Evolutionary conservation across 2,888 invertebrate genomes (phyloP).

Genomic region (Pachydiplax longipennis): DNA sequence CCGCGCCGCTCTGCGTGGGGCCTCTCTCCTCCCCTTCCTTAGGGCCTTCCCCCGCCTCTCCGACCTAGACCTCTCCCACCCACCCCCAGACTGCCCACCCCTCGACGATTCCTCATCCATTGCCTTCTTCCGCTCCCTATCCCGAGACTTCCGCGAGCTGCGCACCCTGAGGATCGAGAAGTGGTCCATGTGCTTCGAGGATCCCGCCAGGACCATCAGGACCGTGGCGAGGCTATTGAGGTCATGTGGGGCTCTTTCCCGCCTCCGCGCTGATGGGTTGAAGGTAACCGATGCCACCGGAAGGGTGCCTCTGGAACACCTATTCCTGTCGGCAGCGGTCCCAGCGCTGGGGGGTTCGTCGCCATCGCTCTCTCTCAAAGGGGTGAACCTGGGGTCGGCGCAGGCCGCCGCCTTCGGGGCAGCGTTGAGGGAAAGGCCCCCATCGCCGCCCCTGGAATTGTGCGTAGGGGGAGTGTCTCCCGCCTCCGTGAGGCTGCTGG

Average conservation of each 20-base stretch:
- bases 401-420: constrained; percentile 58
- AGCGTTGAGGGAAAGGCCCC: constrained; percentile 58
- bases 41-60: constrained; percentile 62
- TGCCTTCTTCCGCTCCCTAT: constrained; percentile 61
- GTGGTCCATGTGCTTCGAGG: constrained; percentile 55
- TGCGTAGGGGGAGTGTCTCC: constrained; percentile 59
- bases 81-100: constrained; percentile 57
- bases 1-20: constrained; percentile 61
- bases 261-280: constrained; percentile 57
- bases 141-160: constrained; percentile 59
- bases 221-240: constrained; percentile 58
- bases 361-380: constrained; percentile 59
- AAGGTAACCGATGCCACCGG: constrained; percentile 58
- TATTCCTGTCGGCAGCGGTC: constrained; percentile 56
- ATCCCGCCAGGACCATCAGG: constrained; percentile 58
- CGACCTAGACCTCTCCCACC: constrained; percentile 63
- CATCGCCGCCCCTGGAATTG: constrained; percentile 57
- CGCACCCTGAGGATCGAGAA: constrained; percentile 59
- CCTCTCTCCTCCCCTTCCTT: constrained; percentile 62
- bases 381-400: constrained; percentile 56
- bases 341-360: constrained; percentile 56
- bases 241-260: constrained; percentile 57
- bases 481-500: constrained; percentile 57
- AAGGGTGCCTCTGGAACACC: constrained; percentile 58
- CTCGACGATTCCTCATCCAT: constrained; percentile 62